Evolutionary conservation across 2,888 invertebrate species (phyloP).

Genomic region (Papilio protenor): DNA sequence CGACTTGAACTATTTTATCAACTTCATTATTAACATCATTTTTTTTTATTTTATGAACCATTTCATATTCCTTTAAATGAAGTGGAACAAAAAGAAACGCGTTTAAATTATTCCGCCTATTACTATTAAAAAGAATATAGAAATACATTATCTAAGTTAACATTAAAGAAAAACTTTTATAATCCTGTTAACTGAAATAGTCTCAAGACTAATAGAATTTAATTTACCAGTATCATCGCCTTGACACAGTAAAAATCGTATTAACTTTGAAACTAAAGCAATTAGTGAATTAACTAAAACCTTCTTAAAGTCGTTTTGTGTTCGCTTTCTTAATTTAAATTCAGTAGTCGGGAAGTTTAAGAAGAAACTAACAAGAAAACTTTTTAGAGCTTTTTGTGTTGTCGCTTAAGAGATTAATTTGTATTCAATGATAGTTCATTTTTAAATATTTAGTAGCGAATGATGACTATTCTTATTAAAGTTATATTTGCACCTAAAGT

Average conservation of each 20-base stretch:
- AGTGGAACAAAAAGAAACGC: neutral
- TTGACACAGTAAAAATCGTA: slow-evolving; percentile 22
- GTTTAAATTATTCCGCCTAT: neutral
- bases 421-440: neutral
- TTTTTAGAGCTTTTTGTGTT: slow-evolving; percentile 28
- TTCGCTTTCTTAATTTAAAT: slow-evolving; percentile 41
- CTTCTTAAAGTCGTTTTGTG: slow-evolving; percentile 25
- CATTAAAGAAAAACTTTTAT: neutral
- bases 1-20: neutral
- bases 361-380: slow-evolving; percentile 38
- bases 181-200: neutral
- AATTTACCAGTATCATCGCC: slow-evolving; percentile 4
- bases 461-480: no score
- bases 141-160: neutral
- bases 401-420: slow-evolving; percentile 6
- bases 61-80: neutral
- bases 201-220: slow-evolving; percentile 7
- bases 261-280: slow-evolving; percentile 37
- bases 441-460: neutral
- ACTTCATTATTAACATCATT: neutral
- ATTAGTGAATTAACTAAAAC: slow-evolving; percentile 33
- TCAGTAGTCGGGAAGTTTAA: slow-evolving; percentile 28
- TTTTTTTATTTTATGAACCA: neutral
- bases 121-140: neutral
- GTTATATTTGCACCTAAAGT: no score